Evolutionary conservation across 2,888 invertebrate genomes (phyloP), one percentile per base, ranked within the genome.

Genomic region (Blomia tropicalis): DNA sequence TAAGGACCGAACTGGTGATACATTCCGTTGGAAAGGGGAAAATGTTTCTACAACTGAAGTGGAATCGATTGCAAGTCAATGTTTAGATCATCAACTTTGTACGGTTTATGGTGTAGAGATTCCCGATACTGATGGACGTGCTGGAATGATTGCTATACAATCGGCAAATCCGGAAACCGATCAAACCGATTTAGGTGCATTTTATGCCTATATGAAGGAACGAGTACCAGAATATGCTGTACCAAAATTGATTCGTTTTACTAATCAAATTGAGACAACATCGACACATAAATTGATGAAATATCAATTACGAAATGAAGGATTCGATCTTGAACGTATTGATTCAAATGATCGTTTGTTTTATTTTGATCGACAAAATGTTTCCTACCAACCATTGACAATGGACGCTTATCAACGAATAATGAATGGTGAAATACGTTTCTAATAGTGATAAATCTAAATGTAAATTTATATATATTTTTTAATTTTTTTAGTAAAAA

Each of bases 11-110:
- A 92, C 92, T 0, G 96, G 96, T 0, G 96, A 98, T 74, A 98
- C 96, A 2, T 96, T 88, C 71, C 70, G 78, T 7, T 79, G 79
- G 78, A 63, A 67, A 70, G 64, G 98, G 11, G 98, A 99, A 77
- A 99, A 98, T 75, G 96, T 98, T 1, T 92, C 92, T 51, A 98
- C 98, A 5, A 86, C 89, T 2, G 98, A 98, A 77, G 86, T 98
- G 7, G 96, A 98, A 76, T 88, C 84, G 2, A 83, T 89, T 68
- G 80, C 60, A 27, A 14, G 19, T n/a, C 43, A 59, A 51, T 43
- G 53, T 23, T 22, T 31, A 7, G n/a, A 44, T 7, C 60, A 82
- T 66, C 85, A 90, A 70, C 82, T 84, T 70, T 87, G 85, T 27
- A 84, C 89, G n/a, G 91, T 91, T 4, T 96, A 90, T 71, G 98